phyloP scores from a whole-genome alignment of 2,113 vertebrate genomes.

The Corythornis vintsioides region DNA sequence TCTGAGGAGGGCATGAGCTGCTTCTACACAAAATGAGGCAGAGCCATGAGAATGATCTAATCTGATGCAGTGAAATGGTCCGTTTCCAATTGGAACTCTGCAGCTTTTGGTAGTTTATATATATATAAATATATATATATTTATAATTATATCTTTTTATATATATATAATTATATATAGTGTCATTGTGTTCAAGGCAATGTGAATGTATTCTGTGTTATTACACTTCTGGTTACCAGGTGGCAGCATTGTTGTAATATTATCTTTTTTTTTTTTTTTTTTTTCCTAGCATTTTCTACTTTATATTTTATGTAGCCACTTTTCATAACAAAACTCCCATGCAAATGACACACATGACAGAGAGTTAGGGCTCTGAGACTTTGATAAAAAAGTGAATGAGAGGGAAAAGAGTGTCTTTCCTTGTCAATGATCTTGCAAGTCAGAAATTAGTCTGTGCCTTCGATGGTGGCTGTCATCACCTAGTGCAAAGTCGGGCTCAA shows the following conservation, averaged over 20 bases:
- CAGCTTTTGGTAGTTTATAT: not conserved
- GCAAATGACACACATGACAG: not conserved
- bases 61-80: not conserved
- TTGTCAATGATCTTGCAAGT: not conserved
- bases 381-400: not conserved
- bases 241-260: slow-evolving; percentile 49
- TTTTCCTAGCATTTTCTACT: slow-evolving; percentile 19
- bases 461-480: not conserved
- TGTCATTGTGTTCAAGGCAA: not conserved
- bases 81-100: not conserved
- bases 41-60: not conserved
- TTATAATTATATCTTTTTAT: no score
- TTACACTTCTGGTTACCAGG: slow-evolving; percentile 47
- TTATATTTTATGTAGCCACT: not conserved
- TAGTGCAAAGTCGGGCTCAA: not conserved
- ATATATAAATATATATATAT: no score
- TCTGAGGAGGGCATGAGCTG: not conserved
- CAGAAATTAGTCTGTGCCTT: not conserved
- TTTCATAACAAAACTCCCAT: slow-evolving; percentile 2
- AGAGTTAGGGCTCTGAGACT: no score
- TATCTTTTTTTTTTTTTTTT: not conserved
- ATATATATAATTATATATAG: no score
- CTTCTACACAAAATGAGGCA: not conserved
- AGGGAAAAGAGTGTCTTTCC: not conserved
- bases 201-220: not conserved